These are phyloP conservation scores for Hyles vespertilio DNA, from an alignment of 1,140 invertebrate genomes.

Conservation along the genomic window DNA sequence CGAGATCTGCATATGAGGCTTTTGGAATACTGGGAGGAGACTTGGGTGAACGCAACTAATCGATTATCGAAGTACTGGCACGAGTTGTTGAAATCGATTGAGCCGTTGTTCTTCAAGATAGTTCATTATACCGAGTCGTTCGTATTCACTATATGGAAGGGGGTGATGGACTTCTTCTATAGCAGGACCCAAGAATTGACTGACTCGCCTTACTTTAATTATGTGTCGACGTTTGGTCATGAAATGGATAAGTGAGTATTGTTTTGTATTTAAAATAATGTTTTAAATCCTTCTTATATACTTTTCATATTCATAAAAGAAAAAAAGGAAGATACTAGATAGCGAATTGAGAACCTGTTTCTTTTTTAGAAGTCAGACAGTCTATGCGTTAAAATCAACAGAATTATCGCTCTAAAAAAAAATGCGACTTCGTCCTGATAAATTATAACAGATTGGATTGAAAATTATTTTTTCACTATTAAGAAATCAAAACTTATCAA, in stretches of 20 bases:
- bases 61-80: conserved; percentile 82
- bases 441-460: too few species aligned
- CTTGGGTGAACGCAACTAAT: conserved; percentile 80
- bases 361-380: too few species aligned
- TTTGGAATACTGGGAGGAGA: conserved; percentile 83
- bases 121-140: conserved; percentile 85
- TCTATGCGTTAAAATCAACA: too few species aligned
- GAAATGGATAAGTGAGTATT: conserved; percentile 80
- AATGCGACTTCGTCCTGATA: too few species aligned
- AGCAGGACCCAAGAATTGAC: conserved; percentile 85
- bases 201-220: conserved; percentile 86
- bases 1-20: conserved; percentile 86
- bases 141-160: conserved; percentile 83
- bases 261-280: too few species aligned
- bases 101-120: conserved; percentile 85
- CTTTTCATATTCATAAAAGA: too few species aligned
- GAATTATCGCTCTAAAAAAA: too few species aligned
- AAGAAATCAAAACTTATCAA: too few species aligned
- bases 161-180: conserved; percentile 87
- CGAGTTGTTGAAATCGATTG: conserved; percentile 81
- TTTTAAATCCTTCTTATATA: too few species aligned
- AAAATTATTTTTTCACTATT: too few species aligned
- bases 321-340: too few species aligned
- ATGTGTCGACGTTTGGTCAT: conserved; percentile 85
- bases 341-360: too few species aligned